Evolutionary conservation across 2,888 invertebrate genomes (phyloP).

Genomic region (Margaritifera margaritifera): DNA sequence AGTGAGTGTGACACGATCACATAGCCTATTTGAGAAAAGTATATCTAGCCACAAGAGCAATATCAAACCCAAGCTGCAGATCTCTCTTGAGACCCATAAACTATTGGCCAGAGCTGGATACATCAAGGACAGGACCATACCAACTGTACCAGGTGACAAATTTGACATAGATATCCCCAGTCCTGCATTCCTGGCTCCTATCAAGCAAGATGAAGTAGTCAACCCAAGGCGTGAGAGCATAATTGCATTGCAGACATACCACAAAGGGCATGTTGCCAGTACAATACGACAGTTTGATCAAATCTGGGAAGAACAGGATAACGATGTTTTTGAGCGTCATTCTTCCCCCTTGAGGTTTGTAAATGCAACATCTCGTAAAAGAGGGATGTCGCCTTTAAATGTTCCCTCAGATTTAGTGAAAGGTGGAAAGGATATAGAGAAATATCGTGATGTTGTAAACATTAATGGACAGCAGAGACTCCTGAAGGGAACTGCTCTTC

Average conservation of each 20-base stretch:
- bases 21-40: constrained; percentile 43
- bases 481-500: constrained; percentile 37
- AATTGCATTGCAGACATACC: constrained; percentile 48
- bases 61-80: constrained; percentile 58
- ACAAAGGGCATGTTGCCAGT: constrained; percentile 57
- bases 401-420: constrained; percentile 63
- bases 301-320: constrained; percentile 15
- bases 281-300: constrained; percentile 52
- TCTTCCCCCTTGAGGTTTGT: constrained; percentile 56
- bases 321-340: constrained; percentile 43
- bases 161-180: constrained; percentile 40
- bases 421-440: constrained; percentile 33
- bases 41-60: constrained; percentile 24
- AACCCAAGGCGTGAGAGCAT: constrained; percentile 60
- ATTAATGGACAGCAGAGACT: constrained; percentile 26
- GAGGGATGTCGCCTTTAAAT: constrained; percentile 59
- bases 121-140: constrained; percentile 33
- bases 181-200: constrained; percentile 28
- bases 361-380: constrained; percentile 49
- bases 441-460: constrained; percentile 22
- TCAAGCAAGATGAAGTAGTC: constrained; percentile 51
- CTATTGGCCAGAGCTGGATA: constrained; percentile 63
- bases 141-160: background rate
- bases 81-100: constrained; percentile 61
- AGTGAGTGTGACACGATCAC: constrained; percentile 41